Percentiles rank a stretch among this genome's conserved stretches.
These are phyloP conservation scores for Cheilosia impressa DNA, from an alignment of 2,888 invertebrate species.

Conservation along the genomic window DNA sequence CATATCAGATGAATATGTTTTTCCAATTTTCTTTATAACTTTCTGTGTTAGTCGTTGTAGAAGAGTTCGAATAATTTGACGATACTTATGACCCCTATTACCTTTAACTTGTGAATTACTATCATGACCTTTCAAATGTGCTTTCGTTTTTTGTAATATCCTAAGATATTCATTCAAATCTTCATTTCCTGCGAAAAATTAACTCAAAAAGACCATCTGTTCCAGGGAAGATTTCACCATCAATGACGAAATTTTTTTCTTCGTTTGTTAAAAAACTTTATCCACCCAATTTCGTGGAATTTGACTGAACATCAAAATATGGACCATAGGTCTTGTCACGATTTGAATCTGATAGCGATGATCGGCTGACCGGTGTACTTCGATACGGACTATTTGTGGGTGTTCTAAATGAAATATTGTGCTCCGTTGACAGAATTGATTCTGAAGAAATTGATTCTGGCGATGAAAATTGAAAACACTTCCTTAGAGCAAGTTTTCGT, in stretches of 20 bases:
- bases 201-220: neutral
- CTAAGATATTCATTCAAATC: too few species aligned
- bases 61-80: too few species aligned
- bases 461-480: neutral
- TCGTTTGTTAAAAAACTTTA: too few species aligned
- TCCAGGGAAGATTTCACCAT: slow-evolving; percentile 6
- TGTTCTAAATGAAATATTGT: slow-evolving; percentile 3
- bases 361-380: neutral
- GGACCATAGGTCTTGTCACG: slow-evolving; percentile 17
- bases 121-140: too few species aligned
- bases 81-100: neutral
- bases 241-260: too few species aligned
- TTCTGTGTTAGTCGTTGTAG: too few species aligned
- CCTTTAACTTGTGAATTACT: neutral
- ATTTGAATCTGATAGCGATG: neutral
- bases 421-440: neutral
- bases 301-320: too few species aligned
- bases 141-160: too few species aligned
- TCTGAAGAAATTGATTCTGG: neutral
- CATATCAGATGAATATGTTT: too few species aligned
- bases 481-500: neutral
- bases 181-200: too few species aligned
- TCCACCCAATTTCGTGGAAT: too few species aligned
- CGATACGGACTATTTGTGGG: neutral
- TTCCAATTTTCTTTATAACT: too few species aligned